Base-by-base conservation (phyloP, 2,888 invertebrate genomes). In the Macropis europaea region DNA sequence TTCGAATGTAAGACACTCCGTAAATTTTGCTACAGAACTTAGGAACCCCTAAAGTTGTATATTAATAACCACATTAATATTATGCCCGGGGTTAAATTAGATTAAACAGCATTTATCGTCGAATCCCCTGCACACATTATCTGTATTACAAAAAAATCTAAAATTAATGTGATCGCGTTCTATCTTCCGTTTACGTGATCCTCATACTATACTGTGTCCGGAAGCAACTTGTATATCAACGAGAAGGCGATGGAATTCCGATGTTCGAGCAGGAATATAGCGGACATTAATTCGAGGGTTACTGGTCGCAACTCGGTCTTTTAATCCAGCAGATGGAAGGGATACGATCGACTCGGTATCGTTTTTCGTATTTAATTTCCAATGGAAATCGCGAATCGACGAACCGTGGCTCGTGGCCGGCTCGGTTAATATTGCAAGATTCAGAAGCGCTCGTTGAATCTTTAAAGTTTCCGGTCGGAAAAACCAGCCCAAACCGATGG, bases 311-410 rank as follows among this genome's bases (percentile, higher is more conserved):
- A 47, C 26, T n/a, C 61, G 63, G 70, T 76, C 76, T 73, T 80
- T 83, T 78, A 82, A 81, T 82, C 73, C 73, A 52, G 36, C 66
- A 76, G 74, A 81, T 83, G 74, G 81, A 81, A 84, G 73, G 64
- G 70, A 78, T 82, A 71, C 63, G 59, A 74, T 80, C 72, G 77
- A 54, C 53, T 48, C n/a, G 56, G 42, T 72, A 61, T 67, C 64
- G 63, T 24, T 50, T 36, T 36, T n/a, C 52, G 66, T 72, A 59
- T 77, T 79, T 81, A 81, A 78, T 81, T 73, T 81, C 60, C 53
- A 70, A 79, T 71, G 76, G 71, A 76, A 78, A 81, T 68, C 56
- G 54, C 13, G 45, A 53, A 73, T 61, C 60, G 56, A 17, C 54
- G 36, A 13, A 54, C 43, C 30, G 45, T 15, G 6, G 50, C 26